Base-by-base conservation (phyloP, 2,797 vertebrate genomes). In the Dicrostonyx torquatus region DNA sequence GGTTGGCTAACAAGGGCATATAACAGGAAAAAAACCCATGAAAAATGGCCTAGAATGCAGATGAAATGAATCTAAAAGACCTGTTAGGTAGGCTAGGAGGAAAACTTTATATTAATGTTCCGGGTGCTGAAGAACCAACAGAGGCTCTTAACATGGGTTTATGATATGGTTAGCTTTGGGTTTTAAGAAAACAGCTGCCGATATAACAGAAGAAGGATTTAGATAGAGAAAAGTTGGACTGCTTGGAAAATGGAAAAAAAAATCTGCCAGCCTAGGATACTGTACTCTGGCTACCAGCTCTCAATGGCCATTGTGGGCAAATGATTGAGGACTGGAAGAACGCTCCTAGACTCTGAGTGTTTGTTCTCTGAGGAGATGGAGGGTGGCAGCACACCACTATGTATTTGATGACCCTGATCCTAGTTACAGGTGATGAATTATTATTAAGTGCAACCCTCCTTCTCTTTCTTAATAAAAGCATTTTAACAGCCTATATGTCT, bases 281-380 rank as follows among this genome's bases (percentile, higher is more conserved):
- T 5, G 1, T 6, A 6, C 6, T 82, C 6, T n/a, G 31, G 1
- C 93, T 50, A 1, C 2, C 55, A 94, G 4, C n/a, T 91, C 34
- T 13, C 11, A 3, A 29, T 37, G 20, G 34, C 17, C 8, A 31
- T 11, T 9, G 2, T 3, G 2, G 34, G 1, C 10, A 37, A 18
- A 26, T 50, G 78, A 40, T 7, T 72, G 50, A 72, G 37, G 50
- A 86, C 0, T 34, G 13, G 89, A 55, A 34, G 66, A 80, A 15
- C 7, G 17, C 34, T 45, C 37, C 0, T 17, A 79, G 55, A 13
- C 60, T 70, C 50, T 66, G 50, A 55, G 3, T 2, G 5, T 17
- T 26, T 78, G 20, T 45, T 64, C 50, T 43, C 13, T 43, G 45
- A 89, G 24, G 9, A 70, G n/a, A 50, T 48, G 43, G 72, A 89